phyloP scores from a whole-genome alignment of 1,140 invertebrate species.

The Hormaphis cornu region DNA sequence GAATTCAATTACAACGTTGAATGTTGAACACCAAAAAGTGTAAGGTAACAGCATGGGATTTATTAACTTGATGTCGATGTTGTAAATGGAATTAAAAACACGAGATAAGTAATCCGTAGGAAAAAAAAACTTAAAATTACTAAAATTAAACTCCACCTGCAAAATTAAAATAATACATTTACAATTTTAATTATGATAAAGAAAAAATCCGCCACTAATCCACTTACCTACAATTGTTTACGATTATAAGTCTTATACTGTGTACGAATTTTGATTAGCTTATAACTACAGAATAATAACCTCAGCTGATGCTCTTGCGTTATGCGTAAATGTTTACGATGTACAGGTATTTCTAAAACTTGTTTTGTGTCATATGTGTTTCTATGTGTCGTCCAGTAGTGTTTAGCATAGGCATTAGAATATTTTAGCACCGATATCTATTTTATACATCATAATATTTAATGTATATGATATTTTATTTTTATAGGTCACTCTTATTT shows the following conservation, averaged over 20 bases:
- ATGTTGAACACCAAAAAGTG: not conserved
- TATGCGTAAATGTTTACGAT: not conserved
- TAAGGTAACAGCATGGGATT: slow-evolving; percentile 31
- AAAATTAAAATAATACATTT: not conserved
- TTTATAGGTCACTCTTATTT: too few species aligned
- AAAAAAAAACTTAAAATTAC: not conserved
- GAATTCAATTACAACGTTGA: not conserved
- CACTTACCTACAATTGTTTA: not conserved
- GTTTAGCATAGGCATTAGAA: slow-evolving; percentile 29
- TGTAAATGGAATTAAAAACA: not conserved
- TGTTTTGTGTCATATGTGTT: slow-evolving; percentile 20
- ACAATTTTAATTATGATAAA: not conserved
- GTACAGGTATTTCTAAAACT: slow-evolving; percentile 19
- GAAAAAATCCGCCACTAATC: not conserved
- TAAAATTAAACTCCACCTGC: slow-evolving; percentile 16
- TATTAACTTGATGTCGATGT: not conserved
- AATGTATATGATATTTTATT: too few species aligned
- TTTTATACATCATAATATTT: not conserved
- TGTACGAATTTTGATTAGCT: not conserved
- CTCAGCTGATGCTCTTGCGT: slow-evolving; percentile 19
- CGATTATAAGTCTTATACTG: not conserved
- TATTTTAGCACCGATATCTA: slow-evolving; percentile 13
- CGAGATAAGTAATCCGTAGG: not conserved
- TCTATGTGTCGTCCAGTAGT: slow-evolving; percentile 30
- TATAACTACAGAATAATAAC: not conserved